Conservation (phyloP, 2,888 invertebrate species). For the Clanis bilineata region DNA sequence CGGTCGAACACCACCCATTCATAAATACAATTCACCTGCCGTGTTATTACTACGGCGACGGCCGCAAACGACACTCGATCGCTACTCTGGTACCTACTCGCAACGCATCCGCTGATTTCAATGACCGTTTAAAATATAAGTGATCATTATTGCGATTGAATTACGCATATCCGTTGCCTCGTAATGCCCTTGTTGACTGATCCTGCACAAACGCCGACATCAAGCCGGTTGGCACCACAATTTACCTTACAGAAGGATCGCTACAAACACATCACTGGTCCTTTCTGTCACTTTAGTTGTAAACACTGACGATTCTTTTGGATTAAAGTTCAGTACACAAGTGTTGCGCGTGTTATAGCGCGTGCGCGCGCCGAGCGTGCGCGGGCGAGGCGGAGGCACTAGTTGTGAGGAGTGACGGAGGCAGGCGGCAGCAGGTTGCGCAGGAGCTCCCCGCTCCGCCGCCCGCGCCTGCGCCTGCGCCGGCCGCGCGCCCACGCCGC, state of each 20-base stretch:
- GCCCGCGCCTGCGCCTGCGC: conserved; percentile 21
- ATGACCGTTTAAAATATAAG: conserved; percentile 16
- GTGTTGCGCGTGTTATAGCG: conserved; percentile 35
- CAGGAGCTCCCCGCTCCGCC: conserved; percentile 48
- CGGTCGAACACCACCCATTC: conserved; percentile 58
- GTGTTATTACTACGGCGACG: conserved; percentile 39
- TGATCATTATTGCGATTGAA: conserved; percentile 17
- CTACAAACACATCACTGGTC: conserved; percentile 52
- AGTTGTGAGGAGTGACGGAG: conserved; percentile 60
- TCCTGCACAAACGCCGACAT: conserved; percentile 34
- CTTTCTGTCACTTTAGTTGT: conserved; percentile 53
- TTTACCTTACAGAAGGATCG: conserved; percentile 54
- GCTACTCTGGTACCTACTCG: not conserved
- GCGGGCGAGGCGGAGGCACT: conserved; percentile 67
- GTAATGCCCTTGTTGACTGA: conserved; percentile 57
- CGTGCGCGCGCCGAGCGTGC: conserved; percentile 54
- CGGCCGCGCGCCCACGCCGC: conserved; percentile 34
- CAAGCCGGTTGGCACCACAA: conserved; percentile 33
- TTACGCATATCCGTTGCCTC: conserved; percentile 38
- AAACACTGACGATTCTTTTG: conserved; percentile 45
- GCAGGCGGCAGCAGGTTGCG: conserved; percentile 71
- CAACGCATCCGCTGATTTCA: not conserved
- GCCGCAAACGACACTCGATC: not conserved
- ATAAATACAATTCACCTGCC: conserved; percentile 56
- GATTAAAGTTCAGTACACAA: conserved; percentile 40